phyloP scores from a whole-genome alignment of 1,140 invertebrate species.

The Camponotus vicinus region DNA sequence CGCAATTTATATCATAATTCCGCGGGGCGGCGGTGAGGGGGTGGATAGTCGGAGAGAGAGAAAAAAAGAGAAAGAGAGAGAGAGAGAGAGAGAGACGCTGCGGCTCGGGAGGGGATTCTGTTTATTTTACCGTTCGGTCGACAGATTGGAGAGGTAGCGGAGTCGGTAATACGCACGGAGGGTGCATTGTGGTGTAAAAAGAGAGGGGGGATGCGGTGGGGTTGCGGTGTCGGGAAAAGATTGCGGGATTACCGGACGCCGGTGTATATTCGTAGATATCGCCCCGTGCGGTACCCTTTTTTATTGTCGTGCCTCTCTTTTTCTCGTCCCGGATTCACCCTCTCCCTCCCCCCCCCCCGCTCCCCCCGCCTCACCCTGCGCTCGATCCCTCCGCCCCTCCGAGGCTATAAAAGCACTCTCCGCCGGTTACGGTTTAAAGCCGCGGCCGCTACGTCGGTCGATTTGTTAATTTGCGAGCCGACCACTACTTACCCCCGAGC shows the following conservation, averaged over 20 bases:
- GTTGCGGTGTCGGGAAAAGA: constrained; percentile 63
- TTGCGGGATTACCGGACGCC: constrained; percentile 68
- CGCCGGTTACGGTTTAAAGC: constrained; percentile 60
- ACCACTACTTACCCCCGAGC: constrained; percentile 50
- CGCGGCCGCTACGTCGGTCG: constrained; percentile 61
- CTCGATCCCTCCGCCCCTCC: background rate
- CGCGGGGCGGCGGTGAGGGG: background rate
- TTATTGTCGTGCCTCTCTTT: constrained; percentile 48
- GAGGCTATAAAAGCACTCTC: constrained; percentile 57
- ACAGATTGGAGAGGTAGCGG: constrained; percentile 47
- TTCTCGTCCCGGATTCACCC: constrained; percentile 14
- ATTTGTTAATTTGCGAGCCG: constrained; percentile 72
- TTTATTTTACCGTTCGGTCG: constrained; percentile 54
- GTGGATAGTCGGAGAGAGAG: constrained; percentile 9
- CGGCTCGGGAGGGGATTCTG: constrained; percentile 31
- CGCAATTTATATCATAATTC: constrained; percentile 59
- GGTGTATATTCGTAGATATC: constrained; percentile 66
- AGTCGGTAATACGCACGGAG: background rate
- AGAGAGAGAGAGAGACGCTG: no score
- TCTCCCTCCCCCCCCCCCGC: background rate
- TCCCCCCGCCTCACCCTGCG: no score
- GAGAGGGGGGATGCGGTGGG: background rate
- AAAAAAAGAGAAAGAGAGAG: background rate
- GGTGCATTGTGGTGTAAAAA: constrained; percentile 31
- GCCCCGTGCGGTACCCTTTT: constrained; percentile 29